phyloP scores from a whole-genome alignment of 2,113 vertebrate genomes.

The Notechis scutatus region DNA sequence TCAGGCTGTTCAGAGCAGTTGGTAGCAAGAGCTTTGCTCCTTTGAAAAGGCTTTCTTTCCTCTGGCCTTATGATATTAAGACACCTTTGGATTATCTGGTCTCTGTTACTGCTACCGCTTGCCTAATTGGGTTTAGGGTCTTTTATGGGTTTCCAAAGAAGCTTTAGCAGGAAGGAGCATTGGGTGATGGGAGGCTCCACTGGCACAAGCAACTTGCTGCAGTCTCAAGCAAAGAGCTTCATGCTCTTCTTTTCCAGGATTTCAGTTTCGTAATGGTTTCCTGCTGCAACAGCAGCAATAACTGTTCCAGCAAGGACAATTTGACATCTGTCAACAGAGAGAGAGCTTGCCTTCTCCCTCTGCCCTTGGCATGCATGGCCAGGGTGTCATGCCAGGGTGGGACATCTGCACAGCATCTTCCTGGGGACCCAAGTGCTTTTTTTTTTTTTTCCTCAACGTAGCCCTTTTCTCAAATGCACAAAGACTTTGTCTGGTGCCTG shows the following conservation, averaged over 20 bases:
- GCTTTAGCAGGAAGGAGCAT: conserved; percentile 46
- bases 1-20: neutral
- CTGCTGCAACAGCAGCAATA: neutral
- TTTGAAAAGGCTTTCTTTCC: neutral
- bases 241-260: neutral
- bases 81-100: conserved; percentile 5
- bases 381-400: neutral
- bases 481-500: neutral
- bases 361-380: neutral
- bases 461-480: neutral
- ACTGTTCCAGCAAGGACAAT: conserved; percentile 31
- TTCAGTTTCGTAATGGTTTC: neutral
- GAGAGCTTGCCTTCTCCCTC: neutral
- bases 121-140: conserved; percentile 48
- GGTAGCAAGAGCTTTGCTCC: neutral
- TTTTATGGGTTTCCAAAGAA: conserved; percentile 42
- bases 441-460: neutral
- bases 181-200: neutral
- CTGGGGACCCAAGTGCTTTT: neutral
- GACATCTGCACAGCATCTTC: neutral
- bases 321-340: neutral
- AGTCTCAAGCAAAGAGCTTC: conserved; percentile 16
- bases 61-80: conserved; percentile 33
- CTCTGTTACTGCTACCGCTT: conserved; percentile 30
- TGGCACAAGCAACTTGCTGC: conserved; percentile 27